A percentile compares a stretch with the other conserved stretches of the same genome.
phyloP scores from a whole-genome alignment of 2,797 vertebrate genomes.

The Eidolon dupreanum region DNA sequence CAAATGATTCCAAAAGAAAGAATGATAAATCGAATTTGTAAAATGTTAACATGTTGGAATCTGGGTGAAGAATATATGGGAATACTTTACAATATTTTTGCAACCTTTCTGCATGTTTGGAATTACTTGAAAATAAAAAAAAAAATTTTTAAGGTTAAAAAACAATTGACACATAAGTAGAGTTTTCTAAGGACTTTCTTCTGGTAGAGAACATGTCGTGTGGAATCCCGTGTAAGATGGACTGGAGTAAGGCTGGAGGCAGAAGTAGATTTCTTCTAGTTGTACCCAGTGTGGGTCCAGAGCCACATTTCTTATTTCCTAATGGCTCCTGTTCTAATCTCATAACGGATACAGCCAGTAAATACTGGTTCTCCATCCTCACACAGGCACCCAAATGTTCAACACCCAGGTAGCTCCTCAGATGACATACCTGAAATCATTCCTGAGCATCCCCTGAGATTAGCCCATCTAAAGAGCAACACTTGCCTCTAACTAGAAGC shows the following conservation, averaged over 20 bases:
- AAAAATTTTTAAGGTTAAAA: not conserved
- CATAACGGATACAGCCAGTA: not conserved
- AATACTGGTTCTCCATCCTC: not conserved
- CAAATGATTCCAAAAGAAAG: not conserved
- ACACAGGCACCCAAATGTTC: not conserved
- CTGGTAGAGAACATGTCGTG: not conserved
- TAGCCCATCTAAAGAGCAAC: not conserved
- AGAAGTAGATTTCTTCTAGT: not conserved
- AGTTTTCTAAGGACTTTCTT: not conserved
- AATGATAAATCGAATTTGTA: not conserved
- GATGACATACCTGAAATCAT: not conserved
- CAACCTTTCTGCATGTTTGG: not conserved
- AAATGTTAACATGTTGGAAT: conserved; percentile 20
- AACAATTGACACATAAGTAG: not conserved
- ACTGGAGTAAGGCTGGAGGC: not conserved
- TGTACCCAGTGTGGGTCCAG: not conserved
- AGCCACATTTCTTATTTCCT: not conserved
- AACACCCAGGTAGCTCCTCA: not conserved
- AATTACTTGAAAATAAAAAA: conserved; percentile 34
- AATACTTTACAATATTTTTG: not conserved
- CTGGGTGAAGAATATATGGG: not conserved
- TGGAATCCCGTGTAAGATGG: not conserved
- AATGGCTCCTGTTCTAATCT: not conserved
- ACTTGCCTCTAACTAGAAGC: not conserved
- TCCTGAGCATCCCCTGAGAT: not conserved